Evolutionary conservation across 2,113 vertebrate species (phyloP).

Genomic region (Corythornis vintsioides): DNA sequence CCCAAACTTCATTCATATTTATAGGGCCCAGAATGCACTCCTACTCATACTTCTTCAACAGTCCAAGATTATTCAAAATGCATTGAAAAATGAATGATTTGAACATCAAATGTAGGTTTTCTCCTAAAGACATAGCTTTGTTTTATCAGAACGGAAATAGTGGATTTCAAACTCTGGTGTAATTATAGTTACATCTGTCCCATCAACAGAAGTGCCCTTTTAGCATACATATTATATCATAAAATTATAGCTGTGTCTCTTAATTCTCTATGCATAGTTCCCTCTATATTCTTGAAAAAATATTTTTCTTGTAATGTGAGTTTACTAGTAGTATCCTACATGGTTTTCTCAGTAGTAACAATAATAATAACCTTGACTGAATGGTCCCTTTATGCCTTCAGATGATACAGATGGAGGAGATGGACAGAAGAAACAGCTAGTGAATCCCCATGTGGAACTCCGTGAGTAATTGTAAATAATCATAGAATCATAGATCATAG

Average conservation of each 20-base stretch:
- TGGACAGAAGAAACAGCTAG: conserved; percentile 89
- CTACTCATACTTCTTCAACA: background rate
- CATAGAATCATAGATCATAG: background rate
- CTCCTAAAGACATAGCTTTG: background rate
- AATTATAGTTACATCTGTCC: background rate
- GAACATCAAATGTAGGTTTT: background rate
- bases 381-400: conserved; percentile 64
- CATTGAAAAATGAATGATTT: background rate
- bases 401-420: conserved; percentile 89
- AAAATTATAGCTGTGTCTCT: background rate
- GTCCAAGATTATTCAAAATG: background rate
- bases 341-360: background rate
- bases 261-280: background rate
- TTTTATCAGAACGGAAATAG: background rate
- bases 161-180: background rate
- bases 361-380: background rate
- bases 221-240: background rate
- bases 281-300: background rate
- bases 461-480: conserved; percentile 80
- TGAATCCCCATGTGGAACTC: conserved; percentile 94
- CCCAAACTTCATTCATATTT: background rate
- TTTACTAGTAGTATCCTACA: background rate
- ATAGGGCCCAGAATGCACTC: background rate
- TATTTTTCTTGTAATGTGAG: background rate
- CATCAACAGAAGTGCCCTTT: background rate